Percentiles rank a stretch among this genome's conserved stretches.
Evolutionary conservation across 2,888 invertebrate species (phyloP).

Genomic region (Octonoba sinensis): DNA sequence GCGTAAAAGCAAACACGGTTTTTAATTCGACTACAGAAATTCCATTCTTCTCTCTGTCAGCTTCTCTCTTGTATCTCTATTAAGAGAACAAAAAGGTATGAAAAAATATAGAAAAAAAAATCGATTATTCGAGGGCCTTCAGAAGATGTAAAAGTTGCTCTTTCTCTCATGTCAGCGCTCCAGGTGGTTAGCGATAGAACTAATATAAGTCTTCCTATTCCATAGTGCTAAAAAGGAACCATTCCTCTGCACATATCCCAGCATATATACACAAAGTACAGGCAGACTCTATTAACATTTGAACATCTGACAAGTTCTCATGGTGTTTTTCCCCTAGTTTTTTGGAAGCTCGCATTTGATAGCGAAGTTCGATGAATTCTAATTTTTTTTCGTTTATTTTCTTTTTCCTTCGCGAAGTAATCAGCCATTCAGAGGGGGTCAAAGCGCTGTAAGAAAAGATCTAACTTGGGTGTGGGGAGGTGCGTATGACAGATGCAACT

Average conservation of each 20-base stretch:
- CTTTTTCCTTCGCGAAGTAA: slow-evolving; percentile 26
- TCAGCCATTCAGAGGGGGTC: slow-evolving; percentile 23
- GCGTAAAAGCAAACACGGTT: too few species aligned
- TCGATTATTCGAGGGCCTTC: slow-evolving; percentile 18
- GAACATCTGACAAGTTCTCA: slow-evolving; percentile 55
- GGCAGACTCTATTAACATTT: slow-evolving; percentile 50
- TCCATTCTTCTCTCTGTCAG: neutral
- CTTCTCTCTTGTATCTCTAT: slow-evolving; percentile 39
- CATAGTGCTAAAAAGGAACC: slow-evolving; percentile 22
- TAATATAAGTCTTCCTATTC: slow-evolving; percentile 30
- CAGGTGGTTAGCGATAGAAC: slow-evolving; percentile 42
- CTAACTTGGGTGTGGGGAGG: slow-evolving; percentile 7
- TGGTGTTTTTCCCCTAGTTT: slow-evolving; percentile 16
- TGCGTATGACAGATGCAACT: slow-evolving; percentile 40
- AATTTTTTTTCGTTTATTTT: slow-evolving; percentile 24
- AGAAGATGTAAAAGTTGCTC: slow-evolving; percentile 16
- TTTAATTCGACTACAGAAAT: neutral
- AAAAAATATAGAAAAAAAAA: slow-evolving; percentile 19
- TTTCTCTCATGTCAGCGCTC: slow-evolving; percentile 47
- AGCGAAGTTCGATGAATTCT: slow-evolving; percentile 53
- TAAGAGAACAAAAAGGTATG: slow-evolving; percentile 9
- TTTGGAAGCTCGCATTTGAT: slow-evolving; percentile 19
- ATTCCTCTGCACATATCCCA: slow-evolving; percentile 4
- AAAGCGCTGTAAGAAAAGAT: slow-evolving; percentile 6
- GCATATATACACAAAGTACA: neutral